Evolutionary conservation across 2,113 vertebrate genomes (phyloP), one percentile per base, ranked within the genome.

Genomic region (Telmatochromis sp.): DNA sequence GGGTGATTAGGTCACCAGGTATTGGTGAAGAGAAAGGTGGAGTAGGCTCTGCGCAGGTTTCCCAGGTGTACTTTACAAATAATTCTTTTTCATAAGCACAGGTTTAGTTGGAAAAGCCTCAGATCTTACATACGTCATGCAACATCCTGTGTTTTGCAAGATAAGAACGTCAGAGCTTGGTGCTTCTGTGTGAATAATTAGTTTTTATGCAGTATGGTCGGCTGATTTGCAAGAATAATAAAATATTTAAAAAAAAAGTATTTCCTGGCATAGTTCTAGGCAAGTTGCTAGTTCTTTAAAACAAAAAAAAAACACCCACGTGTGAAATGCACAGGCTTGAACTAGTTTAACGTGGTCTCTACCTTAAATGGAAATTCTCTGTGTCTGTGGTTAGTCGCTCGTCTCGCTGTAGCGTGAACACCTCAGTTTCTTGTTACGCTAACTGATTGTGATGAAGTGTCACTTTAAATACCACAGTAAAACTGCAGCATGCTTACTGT

Each of bases 351-450:
- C 81, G 6, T 33, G 35, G 19, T 19, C 26, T 11, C 11, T 35
- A 55, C 94, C 91, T 93, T 95, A 93, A 89, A 93, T 89, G 95
- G 95, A 91, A 85, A 89, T 85, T 49, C 23, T 85, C 5, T 42
- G 33, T 45, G 68, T 45, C 40, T 91, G 94, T 58, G 92, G 90
- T 94, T 85, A 60, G 60, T 10, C 3, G 82, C 54, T 37, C 13
- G 12, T 65, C 75, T 81, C 11, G 2, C 47, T 26, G 11, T 33
- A 26, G 26, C 54, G 11, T 54, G 73, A n/a, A 21, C 63, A 73
- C 65, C 42, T 87, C 85, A 3, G 33, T 58, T 86, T 91, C 91
- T 90, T 15, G 35, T 92, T 57, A 9, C 2, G 6, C 37, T 55
- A 12, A 40, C 31, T 15, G 33, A 54, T 81, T 80, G 35, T 75